Conservation (phyloP, 1,140 invertebrate species). For the Saccostrea cuccullata region DNA sequence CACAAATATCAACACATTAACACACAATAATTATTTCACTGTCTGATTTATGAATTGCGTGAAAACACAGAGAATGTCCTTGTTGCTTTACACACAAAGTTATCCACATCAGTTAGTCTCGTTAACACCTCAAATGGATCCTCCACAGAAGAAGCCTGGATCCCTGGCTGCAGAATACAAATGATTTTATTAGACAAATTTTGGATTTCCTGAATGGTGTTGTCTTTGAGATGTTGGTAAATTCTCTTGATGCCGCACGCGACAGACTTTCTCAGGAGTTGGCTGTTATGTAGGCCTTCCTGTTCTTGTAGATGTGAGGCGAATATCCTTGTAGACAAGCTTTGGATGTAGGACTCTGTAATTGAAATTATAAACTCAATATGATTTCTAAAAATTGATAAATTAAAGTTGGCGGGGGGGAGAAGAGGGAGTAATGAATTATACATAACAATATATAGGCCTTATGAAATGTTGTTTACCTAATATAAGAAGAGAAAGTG, state of each 20-base stretch:
- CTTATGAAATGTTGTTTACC: no score
- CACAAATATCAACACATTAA: neutral
- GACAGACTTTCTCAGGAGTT: neutral
- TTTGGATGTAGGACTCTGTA: neutral
- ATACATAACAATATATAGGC: no score
- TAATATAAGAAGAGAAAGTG: no score
- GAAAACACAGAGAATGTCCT: neutral
- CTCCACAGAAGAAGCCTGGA: neutral
- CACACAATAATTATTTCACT: neutral
- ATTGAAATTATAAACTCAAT: neutral
- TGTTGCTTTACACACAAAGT: neutral
- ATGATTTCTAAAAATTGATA: no score
- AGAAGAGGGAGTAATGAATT: no score
- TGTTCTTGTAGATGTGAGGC: conserved; percentile 2
- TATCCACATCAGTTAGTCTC: neutral
- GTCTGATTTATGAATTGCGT: neutral
- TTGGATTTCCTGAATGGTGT: neutral
- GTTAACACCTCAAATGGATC: neutral
- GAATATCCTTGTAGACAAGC: neutral
- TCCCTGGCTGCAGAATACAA: conserved; percentile 8
- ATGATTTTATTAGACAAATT: neutral
- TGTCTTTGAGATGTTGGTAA: neutral
- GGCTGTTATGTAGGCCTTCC: neutral
- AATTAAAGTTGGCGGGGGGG: no score
- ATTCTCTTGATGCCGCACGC: neutral